Percentiles rank a stretch among this genome's conserved stretches.
phyloP scores from a whole-genome alignment of 2,888 invertebrate species.

The Deilephila porcellus region DNA sequence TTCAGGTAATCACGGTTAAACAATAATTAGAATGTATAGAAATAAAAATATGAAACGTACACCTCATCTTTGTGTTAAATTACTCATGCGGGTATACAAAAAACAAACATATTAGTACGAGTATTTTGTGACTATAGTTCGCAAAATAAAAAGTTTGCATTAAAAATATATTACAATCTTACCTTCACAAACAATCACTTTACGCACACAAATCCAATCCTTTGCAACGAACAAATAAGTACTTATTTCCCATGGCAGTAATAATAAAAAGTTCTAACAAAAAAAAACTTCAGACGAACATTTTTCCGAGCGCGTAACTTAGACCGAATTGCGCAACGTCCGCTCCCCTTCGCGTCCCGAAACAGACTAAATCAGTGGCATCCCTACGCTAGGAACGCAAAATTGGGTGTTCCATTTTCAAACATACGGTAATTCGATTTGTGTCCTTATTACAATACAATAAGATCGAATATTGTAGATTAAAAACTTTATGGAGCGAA shows the following conservation, averaged over 20 bases:
- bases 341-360: neutral
- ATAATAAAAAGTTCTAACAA: slow-evolving; percentile 1
- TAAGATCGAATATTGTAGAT: slow-evolving; percentile 30
- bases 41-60: too few relatives aligned
- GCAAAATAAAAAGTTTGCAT: neutral
- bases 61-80: too few relatives aligned
- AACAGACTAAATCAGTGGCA: slow-evolving; percentile 42
- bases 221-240: neutral
- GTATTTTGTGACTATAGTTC: too few relatives aligned
- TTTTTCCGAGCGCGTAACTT: slow-evolving; percentile 42
- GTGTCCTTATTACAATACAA: slow-evolving; percentile 27
- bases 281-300: slow-evolving; percentile 39
- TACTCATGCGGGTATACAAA: too few relatives aligned
- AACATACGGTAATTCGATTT: slow-evolving; percentile 1
- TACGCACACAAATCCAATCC: slow-evolving; percentile 23
- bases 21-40: too few relatives aligned
- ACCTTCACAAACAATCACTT: slow-evolving; percentile 12
- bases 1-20: too few relatives aligned
- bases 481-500: neutral
- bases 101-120: too few relatives aligned
- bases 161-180: neutral
- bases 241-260: neutral
- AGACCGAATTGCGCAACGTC: slow-evolving; percentile 11
- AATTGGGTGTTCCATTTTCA: slow-evolving; percentile 18
- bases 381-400: slow-evolving; percentile 36